Conservation (phyloP, 2,797 vertebrate species). For the Cryptoblepharus egeriae region DNA sequence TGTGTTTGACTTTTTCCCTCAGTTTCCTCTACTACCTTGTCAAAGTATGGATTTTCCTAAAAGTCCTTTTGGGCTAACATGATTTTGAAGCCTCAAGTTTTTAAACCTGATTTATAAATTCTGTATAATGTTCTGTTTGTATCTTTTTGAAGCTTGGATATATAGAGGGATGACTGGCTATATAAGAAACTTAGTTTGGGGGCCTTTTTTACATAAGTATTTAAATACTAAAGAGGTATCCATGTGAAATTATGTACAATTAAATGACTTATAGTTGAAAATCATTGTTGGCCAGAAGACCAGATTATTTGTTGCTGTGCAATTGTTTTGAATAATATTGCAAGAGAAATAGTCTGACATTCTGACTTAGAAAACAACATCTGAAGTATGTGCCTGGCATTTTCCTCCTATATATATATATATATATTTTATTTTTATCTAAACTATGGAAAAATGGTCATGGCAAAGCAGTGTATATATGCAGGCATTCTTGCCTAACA, state of each 20-base stretch:
- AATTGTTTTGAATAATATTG: constrained; percentile 74
- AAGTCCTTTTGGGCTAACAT: constrained; percentile 63
- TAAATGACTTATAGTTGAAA: constrained; percentile 70
- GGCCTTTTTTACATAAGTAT: constrained; percentile 78
- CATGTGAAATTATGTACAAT: constrained; percentile 76
- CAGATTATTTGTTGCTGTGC: constrained; percentile 76
- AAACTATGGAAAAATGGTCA: constrained; percentile 29
- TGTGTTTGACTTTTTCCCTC: constrained; percentile 72
- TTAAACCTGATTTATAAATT: constrained; percentile 81
- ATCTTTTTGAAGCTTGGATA: constrained; percentile 80
- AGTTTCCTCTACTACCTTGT: constrained; percentile 67
- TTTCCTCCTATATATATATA: constrained; percentile 52
- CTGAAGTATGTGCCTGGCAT: constrained; percentile 69
- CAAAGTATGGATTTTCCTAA: constrained; percentile 65
- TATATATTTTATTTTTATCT: constrained; percentile 59
- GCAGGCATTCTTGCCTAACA: constrained; percentile 23
- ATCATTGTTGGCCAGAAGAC: constrained; percentile 71
- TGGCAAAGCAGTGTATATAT: constrained; percentile 57
- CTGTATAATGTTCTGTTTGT: constrained; percentile 82
- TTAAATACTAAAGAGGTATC: constrained; percentile 76
- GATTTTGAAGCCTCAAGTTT: constrained; percentile 81
- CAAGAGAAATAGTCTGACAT: constrained; percentile 64
- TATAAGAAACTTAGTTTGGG: constrained; percentile 76
- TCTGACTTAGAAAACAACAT: constrained; percentile 67
- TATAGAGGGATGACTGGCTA: constrained; percentile 79